A percentile compares a stretch with the other conserved stretches of the same genome.
These are phyloP conservation scores for Sebastes vulpes DNA, from an alignment of 2,797 vertebrate genomes.

Conservation along the genomic window DNA sequence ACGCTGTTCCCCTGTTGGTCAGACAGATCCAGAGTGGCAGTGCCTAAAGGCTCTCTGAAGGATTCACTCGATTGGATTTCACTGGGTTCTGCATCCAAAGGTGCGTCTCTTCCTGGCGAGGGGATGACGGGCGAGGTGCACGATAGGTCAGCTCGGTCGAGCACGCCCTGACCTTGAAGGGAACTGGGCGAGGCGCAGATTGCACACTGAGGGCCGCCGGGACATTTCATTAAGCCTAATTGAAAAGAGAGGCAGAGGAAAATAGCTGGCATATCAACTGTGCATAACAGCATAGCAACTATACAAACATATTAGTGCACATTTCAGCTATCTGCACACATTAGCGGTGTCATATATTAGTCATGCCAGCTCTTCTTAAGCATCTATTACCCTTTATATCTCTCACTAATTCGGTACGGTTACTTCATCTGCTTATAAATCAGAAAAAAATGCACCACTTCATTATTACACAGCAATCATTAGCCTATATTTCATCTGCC, in stretches of 20 bases:
- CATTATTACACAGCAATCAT: constrained; percentile 65
- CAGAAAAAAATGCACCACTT: constrained; percentile 66
- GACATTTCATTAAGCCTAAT: constrained; percentile 92
- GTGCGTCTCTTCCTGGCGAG: constrained; percentile 74
- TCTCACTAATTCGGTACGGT: constrained; percentile 62
- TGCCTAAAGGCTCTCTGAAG: constrained; percentile 84
- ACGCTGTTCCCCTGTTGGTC: constrained; percentile 92
- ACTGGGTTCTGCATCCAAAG: constrained; percentile 64
- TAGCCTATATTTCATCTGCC: constrained; percentile 63
- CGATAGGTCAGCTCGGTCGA: constrained; percentile 79
- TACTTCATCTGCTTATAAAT: constrained; percentile 65
- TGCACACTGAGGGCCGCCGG: constrained; percentile 89
- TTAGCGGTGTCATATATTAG: constrained; percentile 56
- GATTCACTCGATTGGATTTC: constrained; percentile 71
- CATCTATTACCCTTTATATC: constrained; percentile 67
- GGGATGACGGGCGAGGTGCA: constrained; percentile 88
- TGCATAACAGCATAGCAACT: constrained; percentile 18
- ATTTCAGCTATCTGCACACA: constrained; percentile 41
- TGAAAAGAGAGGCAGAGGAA: constrained; percentile 38
- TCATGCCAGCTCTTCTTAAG: constrained; percentile 48
- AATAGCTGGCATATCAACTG: not conserved
- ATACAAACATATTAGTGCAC: constrained; percentile 48
- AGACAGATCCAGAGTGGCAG: constrained; percentile 87
- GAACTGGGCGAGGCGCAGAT: constrained; percentile 85
- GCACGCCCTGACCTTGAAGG: constrained; percentile 84